These are phyloP conservation scores for Chouioia cunea DNA, from an alignment of 2,888 invertebrate genomes.

Conservation along the genomic window DNA sequence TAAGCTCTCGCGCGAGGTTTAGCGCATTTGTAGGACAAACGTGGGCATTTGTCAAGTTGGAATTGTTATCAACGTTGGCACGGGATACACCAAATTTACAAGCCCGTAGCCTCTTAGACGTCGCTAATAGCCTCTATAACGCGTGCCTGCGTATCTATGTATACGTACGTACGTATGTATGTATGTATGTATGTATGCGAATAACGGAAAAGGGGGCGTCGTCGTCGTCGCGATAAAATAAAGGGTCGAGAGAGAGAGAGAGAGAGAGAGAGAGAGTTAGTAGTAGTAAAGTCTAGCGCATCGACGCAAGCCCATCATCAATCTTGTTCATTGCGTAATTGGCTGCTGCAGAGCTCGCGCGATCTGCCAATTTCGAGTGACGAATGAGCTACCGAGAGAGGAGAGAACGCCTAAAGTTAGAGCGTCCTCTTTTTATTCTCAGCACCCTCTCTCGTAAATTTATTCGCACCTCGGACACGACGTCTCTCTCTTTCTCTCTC, in stretches of 20 bases:
- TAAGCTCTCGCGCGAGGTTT: too few relatives aligned
- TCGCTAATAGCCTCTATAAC: slow-evolving; percentile 25
- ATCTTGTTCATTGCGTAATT: slow-evolving; percentile 49
- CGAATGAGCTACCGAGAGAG: slow-evolving; percentile 38
- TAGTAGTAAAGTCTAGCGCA: slow-evolving; percentile 10
- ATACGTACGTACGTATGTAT: too few relatives aligned
- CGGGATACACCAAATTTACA: too few relatives aligned
- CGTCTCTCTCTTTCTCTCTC: slow-evolving; percentile 1
- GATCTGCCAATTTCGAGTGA: slow-evolving; percentile 51
- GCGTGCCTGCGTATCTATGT: too few relatives aligned
- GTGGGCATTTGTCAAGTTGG: too few relatives aligned
- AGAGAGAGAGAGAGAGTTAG: neutral
- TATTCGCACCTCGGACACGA: slow-evolving; percentile 1
- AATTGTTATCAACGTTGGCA: too few relatives aligned
- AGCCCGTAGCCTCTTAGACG: neutral
- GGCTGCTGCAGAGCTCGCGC: slow-evolving; percentile 21
- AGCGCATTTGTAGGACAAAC: too few relatives aligned
- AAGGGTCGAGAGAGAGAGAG: slow-evolving; percentile 11
- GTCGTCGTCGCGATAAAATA: slow-evolving; percentile 18
- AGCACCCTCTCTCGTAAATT: slow-evolving; percentile 5
- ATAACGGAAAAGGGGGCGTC: neutral
- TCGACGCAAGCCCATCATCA: slow-evolving; percentile 42
- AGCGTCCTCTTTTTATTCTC: slow-evolving; percentile 12
- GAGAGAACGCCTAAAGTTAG: slow-evolving; percentile 37
- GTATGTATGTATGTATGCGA: too few relatives aligned